A percentile compares a stretch with the other conserved stretches of the same genome.
These are phyloP conservation scores for Enteromius anoplus DNA, from an alignment of 2,797 vertebrate genomes.

Conservation along the genomic window DNA sequence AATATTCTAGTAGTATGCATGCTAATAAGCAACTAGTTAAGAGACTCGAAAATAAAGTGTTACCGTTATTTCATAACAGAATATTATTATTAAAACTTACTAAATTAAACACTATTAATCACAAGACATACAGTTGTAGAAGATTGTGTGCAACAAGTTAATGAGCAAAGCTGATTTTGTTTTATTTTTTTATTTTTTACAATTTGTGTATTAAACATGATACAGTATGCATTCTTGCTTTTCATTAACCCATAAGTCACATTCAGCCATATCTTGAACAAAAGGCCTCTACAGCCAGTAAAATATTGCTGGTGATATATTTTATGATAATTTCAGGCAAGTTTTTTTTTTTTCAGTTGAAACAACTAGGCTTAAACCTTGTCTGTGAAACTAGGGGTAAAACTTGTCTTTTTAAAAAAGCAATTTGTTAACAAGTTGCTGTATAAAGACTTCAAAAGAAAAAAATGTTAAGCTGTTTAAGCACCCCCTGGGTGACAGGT, in stretches of 20 bases:
- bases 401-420: not conserved
- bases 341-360: not conserved
- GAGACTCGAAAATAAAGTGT: no score
- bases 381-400: not conserved
- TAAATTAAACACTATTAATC: not conserved
- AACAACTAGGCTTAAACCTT: not conserved
- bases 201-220: not conserved
- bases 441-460: not conserved
- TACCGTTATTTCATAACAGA: no score
- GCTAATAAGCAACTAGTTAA: no score
- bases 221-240: not conserved
- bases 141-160: not conserved
- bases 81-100: not conserved
- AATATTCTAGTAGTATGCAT: no score
- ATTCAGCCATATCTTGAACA: not conserved
- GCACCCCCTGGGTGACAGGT: not conserved
- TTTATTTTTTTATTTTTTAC: no score
- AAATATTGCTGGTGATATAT: not conserved
- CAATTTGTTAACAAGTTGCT: not conserved
- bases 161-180: not conserved
- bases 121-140: no score
- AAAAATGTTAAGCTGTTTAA: not conserved
- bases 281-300: not conserved
- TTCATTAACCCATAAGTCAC: not conserved
- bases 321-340: not conserved